phyloP scores from a whole-genome alignment of 1,140 invertebrate genomes.

The Bicyclus anynana region DNA sequence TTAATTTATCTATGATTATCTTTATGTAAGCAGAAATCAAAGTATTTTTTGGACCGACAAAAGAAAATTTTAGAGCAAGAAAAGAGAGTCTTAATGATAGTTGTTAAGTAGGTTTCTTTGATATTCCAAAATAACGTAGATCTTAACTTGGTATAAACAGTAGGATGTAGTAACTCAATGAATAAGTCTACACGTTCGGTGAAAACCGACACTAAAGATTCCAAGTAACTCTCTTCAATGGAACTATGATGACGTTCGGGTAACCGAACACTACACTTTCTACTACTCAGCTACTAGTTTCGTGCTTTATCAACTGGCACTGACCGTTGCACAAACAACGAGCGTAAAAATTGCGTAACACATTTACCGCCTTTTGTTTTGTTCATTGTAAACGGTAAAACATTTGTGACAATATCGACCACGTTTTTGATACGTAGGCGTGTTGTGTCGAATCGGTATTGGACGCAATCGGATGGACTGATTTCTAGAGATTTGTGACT shows the following conservation, averaged over 20 bases:
- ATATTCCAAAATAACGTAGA: too few relatives aligned
- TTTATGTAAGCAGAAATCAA: too few relatives aligned
- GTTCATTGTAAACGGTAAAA: slow-evolving; percentile 1
- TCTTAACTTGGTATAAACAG: too few relatives aligned
- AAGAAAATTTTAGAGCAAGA: too few relatives aligned
- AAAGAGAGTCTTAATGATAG: too few relatives aligned
- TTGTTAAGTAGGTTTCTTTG: too few relatives aligned
- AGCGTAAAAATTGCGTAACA: slow-evolving; percentile 18
- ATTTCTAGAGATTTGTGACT: background rate
- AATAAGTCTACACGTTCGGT: too few relatives aligned
- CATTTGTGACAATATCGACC: slow-evolving; percentile 1
- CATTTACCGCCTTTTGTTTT: slow-evolving; percentile 5
- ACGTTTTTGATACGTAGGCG: background rate
- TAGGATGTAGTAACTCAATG: too few relatives aligned
- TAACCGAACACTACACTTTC: slow-evolving; percentile 1
- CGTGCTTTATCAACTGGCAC: slow-evolving; percentile 23
- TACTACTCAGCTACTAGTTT: background rate
- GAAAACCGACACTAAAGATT: too few relatives aligned
- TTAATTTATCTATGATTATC: too few relatives aligned
- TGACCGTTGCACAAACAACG: slow-evolving; percentile 19
- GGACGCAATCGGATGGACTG: background rate
- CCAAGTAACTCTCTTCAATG: background rate
- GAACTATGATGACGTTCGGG: slow-evolving; percentile 4
- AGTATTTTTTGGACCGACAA: too few relatives aligned
- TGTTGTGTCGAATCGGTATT: background rate